Evolutionary conservation across 1,140 invertebrate genomes (phyloP).

Genomic region (Psix sp.): DNA sequence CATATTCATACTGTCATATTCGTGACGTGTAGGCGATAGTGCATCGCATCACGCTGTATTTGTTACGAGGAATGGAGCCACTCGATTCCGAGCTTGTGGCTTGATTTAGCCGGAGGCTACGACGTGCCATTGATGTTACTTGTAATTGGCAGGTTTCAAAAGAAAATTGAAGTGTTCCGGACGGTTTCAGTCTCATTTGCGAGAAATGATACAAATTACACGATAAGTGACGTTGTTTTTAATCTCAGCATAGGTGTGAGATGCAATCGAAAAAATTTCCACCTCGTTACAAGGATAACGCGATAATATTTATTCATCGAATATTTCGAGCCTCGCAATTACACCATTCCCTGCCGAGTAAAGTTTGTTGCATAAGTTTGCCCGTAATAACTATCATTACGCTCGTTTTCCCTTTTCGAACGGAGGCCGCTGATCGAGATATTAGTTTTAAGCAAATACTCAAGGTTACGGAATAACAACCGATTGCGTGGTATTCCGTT

Average conservation of each 20-base stretch:
- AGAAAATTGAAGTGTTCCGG: slow-evolving; percentile 60
- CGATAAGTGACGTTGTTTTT: slow-evolving; percentile 50
- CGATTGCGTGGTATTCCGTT: slow-evolving; percentile 7
- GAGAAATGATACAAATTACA: slow-evolving; percentile 54
- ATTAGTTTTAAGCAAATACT: slow-evolving; percentile 9
- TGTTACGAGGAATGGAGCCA: slow-evolving; percentile 53
- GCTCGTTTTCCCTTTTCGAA: slow-evolving; percentile 3
- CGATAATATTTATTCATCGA: slow-evolving; percentile 22
- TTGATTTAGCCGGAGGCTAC: slow-evolving; percentile 55
- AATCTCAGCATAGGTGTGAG: slow-evolving; percentile 36
- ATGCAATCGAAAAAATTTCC: slow-evolving; percentile 4
- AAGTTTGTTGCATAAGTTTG: slow-evolving; percentile 15
- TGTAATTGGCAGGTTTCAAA: slow-evolving; percentile 62
- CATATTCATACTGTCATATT: slow-evolving; percentile 57
- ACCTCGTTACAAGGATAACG: slow-evolving; percentile 26
- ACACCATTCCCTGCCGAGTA: slow-evolving; percentile 5
- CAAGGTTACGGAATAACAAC: slow-evolving; percentile 9
- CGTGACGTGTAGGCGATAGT: slow-evolving; percentile 54
- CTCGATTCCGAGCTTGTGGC: slow-evolving; percentile 55
- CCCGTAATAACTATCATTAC: slow-evolving; percentile 34
- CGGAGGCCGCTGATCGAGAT: neutral
- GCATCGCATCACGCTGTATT: slow-evolving; percentile 55
- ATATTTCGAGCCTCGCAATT: slow-evolving; percentile 15
- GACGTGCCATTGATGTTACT: slow-evolving; percentile 55
- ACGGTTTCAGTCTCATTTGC: slow-evolving; percentile 49